Base-by-base conservation (phyloP, 2,113 vertebrate species). In the Xiphophorus maculatus region DNA sequence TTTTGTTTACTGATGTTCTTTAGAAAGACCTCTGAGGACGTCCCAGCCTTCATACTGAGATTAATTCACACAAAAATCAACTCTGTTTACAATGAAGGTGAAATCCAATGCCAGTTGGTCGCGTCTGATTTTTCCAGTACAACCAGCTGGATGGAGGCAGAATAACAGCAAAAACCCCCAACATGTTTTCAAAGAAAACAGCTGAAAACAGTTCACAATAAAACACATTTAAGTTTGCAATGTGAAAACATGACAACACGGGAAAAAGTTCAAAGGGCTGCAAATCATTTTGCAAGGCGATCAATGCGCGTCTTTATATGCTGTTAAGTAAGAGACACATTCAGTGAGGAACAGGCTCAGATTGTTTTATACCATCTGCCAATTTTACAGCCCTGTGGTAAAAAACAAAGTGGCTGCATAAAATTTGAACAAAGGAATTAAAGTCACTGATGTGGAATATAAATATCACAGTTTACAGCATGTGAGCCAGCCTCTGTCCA, bases 371-470 rank as follows among this genome's bases (percentile, higher is more conserved):
- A 25, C 87, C 89, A 84, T 82, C 84, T 90, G 84, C 84, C 76
- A 63, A 44, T 71, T 87, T 79, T 69, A 69, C 76, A 9, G 8
- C 78, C 76, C 62, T 8, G 0, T 54, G 5, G 73, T 62, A 74
- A 83, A 80, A 27, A 72, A 84, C 71, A 48, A 84, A 88, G 81
- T 63, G 66, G 76, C 69, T 77, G 81, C 76, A 84, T 79, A 82
- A 88, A 89, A 87, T 67, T 81, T 75, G 74, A 81, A 82, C 79
- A 85, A 76, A 87, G 77, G 84, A 85, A 88, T 88, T 82, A 83
- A 71, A 74, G 40, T 35, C 74, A 71, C 76, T 88, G 77, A 83
- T 86, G 84, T 88, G 77, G 70, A 76, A 68, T 77, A 83, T 88
- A 87, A 87, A 83, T 88, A 69, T 84, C 84, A 84, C 84, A 85